phyloP scores from a whole-genome alignment of 2,797 vertebrate species.

The Gephyroberyx darwinii region DNA sequence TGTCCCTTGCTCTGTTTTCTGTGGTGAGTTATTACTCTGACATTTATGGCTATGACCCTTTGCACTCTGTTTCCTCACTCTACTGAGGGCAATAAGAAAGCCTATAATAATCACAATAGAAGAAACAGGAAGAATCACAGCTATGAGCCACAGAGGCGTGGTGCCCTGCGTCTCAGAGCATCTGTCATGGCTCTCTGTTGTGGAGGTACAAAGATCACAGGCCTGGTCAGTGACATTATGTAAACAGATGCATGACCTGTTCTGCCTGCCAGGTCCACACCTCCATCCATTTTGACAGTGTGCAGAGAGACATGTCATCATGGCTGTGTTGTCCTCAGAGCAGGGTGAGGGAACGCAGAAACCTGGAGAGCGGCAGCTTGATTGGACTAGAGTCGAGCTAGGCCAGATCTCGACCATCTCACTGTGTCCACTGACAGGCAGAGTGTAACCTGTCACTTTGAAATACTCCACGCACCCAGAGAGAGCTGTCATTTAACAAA shows the following conservation, averaged over 20 bases:
- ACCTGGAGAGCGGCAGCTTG: constrained; percentile 64
- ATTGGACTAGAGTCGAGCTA: constrained; percentile 64
- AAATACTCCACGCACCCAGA: constrained; percentile 81
- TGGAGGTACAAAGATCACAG: constrained; percentile 73
- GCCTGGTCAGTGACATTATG: constrained; percentile 63
- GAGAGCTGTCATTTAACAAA: constrained; percentile 71
- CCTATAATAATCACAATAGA: constrained; percentile 54
- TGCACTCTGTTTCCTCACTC: constrained; percentile 29
- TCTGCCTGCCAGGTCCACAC: constrained; percentile 36
- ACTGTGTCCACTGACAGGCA: constrained; percentile 73
- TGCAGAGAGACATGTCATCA: constrained; percentile 56
- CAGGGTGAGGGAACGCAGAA: constrained; percentile 70
- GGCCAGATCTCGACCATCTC: constrained; percentile 70
- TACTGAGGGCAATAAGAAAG: constrained; percentile 51
- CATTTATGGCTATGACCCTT: constrained; percentile 4
- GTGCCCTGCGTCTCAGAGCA: constrained; percentile 56
- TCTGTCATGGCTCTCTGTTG: constrained; percentile 7
- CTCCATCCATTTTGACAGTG: constrained; percentile 63
- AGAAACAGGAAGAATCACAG: constrained; percentile 64
- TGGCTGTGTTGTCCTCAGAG: constrained; percentile 33
- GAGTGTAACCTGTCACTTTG: constrained; percentile 64
- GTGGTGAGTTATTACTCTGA: constrained; percentile 26
- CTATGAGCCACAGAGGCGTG: constrained; percentile 73
- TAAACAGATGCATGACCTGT: constrained; percentile 76
- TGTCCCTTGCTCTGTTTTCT: constrained; percentile 55